Conservation (phyloP, 2,888 invertebrate genomes). For the Sclerodermus sp. region DNA sequence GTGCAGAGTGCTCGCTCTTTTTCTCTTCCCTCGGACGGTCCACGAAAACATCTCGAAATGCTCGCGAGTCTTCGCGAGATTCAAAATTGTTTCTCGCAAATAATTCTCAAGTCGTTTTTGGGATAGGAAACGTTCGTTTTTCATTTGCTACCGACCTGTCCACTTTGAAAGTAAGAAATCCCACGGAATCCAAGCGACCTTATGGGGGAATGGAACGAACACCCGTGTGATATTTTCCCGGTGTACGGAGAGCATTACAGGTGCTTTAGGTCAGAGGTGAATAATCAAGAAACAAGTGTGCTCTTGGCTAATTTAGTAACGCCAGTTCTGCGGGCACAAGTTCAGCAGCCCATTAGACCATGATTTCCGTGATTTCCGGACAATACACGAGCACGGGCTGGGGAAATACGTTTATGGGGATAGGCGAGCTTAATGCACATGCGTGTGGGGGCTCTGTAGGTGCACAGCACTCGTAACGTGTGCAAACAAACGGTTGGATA, state of each 20-base stretch:
- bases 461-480: neutral
- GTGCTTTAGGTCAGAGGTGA: neutral
- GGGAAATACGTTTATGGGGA: constrained; percentile 10
- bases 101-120: too few relatives aligned
- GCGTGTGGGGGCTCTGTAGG: neutral
- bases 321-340: neutral
- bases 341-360: neutral
- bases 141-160: too few relatives aligned
- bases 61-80: too few relatives aligned
- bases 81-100: too few relatives aligned
- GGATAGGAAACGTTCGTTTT: too few relatives aligned
- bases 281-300: neutral
- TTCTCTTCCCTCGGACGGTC: too few relatives aligned
- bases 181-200: too few relatives aligned
- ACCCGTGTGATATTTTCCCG: too few relatives aligned
- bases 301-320: neutral
- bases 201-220: too few relatives aligned
- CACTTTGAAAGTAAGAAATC: too few relatives aligned
- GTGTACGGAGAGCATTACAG: neutral
- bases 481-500: neutral
- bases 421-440: neutral
- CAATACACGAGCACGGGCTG: neutral
- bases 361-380: constrained; percentile 8
- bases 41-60: too few relatives aligned
- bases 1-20: too few relatives aligned